Base-by-base conservation (phyloP, 2,113 vertebrate species). In the Struthio camelus region DNA sequence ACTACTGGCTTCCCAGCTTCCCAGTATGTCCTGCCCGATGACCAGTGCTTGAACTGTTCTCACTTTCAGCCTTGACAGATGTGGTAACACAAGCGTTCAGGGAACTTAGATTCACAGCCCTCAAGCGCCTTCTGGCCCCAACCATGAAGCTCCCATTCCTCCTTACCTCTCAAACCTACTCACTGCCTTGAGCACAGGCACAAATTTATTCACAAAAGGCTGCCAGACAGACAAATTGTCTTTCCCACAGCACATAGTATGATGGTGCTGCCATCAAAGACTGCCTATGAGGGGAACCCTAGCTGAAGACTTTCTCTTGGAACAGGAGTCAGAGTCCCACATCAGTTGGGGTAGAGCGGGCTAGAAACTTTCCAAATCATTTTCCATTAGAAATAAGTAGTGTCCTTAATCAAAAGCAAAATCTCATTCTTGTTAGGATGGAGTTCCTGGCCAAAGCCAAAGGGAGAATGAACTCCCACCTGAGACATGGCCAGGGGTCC, bases 371-470 rank as follows among this genome's bases (percentile, higher is more conserved):
- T 75, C 44, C 36, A 92, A 36, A 59, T 46, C 4, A 70, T 80
- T 64, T 65, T 86, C 54, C 46, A 71, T 87, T 67, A 94, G 44
- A 92, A 90, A n/a, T 48, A 80, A 82, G 48, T 87, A 89, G 30
- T 10, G 46, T 84, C 40, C 34, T 92, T 90, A 15, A n/a, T 51
- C 59, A 84, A 84, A 84, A 86, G 24, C 24, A 69, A 90, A 58
- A 75, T 40, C 11, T 71, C 34, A 58, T 73, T 94, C 64, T 93
- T 62, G 56, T 34, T 58, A 1, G 1, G 44, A 62, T 80, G 67
- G 24, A 90, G 48, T 48, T 46, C 44, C 44, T 48, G 18, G 48
- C 85, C 36, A 24, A 19, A 20, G 59, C 9, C 72, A 88, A 92
- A 70, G 20, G 23, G 28, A 94, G 36, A 40, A 75, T 51, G 61